Evolutionary conservation across 2,888 invertebrate species (phyloP).

Genomic region (Callimorpha dominula): DNA sequence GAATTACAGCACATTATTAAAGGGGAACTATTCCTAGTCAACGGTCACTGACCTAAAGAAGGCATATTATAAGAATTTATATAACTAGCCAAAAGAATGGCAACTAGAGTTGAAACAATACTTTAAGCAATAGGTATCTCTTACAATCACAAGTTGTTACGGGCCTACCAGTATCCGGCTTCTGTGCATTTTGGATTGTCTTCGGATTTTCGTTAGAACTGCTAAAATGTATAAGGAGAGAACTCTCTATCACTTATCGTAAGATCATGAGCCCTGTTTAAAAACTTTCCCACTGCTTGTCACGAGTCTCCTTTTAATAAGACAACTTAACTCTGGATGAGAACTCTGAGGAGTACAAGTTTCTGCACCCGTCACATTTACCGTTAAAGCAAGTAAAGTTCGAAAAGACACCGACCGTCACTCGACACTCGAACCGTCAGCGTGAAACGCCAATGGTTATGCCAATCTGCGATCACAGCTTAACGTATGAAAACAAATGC

Average conservation of each 20-base stretch:
- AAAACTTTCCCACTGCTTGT: not conserved
- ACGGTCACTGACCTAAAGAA: conserved; percentile 1
- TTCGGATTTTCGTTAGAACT: not conserved
- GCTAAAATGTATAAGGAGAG: not conserved
- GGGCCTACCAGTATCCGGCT: not conserved
- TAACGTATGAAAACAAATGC: not conserved
- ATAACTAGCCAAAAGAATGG: not conserved
- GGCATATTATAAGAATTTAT: not conserved
- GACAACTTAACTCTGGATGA: not conserved
- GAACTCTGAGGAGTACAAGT: not conserved
- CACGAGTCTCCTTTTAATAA: not conserved
- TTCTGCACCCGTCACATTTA: not conserved
- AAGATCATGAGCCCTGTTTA: not conserved
- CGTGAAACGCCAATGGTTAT: not conserved
- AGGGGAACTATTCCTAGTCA: conserved; percentile 18
- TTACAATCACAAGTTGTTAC: not conserved
- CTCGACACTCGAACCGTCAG: too few relatives aligned
- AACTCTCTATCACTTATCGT: not conserved
- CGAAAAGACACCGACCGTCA: not conserved
- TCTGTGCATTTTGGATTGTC: not conserved
- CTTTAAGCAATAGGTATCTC: not conserved
- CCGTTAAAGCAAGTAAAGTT: not conserved
- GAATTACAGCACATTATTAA: conserved; percentile 13
- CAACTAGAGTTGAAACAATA: not conserved
- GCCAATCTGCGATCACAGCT: too few relatives aligned